Percentiles rank a stretch among this genome's conserved stretches.
Conservation (phyloP, 2,888 invertebrate genomes). For the Agrotis exclamationis region DNA sequence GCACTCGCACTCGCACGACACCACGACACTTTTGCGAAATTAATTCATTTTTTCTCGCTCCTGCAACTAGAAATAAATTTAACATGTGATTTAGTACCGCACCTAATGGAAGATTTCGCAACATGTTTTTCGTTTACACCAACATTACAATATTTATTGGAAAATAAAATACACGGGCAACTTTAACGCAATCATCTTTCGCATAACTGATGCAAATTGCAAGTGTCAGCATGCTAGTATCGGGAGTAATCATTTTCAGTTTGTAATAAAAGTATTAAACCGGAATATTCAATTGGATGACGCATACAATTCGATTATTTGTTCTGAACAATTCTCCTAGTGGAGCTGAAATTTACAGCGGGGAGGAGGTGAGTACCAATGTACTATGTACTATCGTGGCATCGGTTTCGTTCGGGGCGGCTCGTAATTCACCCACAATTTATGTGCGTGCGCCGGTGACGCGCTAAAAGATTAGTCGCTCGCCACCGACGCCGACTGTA, state of each 20-base stretch:
- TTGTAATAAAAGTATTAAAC: slow-evolving; percentile 72
- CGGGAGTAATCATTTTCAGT: slow-evolving; percentile 72
- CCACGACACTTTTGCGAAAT: slow-evolving; percentile 72
- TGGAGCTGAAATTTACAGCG: slow-evolving; percentile 81
- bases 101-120: slow-evolving; percentile 37
- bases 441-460: slow-evolving; percentile 90
- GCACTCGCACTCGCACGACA: slow-evolving; percentile 73
- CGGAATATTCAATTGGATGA: slow-evolving; percentile 76
- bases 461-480: slow-evolving; percentile 88
- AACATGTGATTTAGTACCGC: slow-evolving; percentile 53
- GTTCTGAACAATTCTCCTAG: slow-evolving; percentile 72
- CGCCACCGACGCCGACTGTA: slow-evolving; percentile 62
- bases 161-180: slow-evolving; percentile 58
- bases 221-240: slow-evolving; percentile 70
- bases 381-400: slow-evolving; percentile 60
- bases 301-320: slow-evolving; percentile 78
- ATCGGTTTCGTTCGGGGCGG: slow-evolving; percentile 78
- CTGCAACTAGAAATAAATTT: slow-evolving; percentile 56
- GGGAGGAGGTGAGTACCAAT: slow-evolving; percentile 75
- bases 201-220: slow-evolving; percentile 70
- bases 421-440: slow-evolving; percentile 85
- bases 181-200: slow-evolving; percentile 58
- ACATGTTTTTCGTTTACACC: slow-evolving; percentile 29
- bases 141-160: slow-evolving; percentile 57
- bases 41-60: slow-evolving; percentile 78